Conservation (phyloP, 2,797 vertebrate species). For the Protonibea diacanthus region DNA sequence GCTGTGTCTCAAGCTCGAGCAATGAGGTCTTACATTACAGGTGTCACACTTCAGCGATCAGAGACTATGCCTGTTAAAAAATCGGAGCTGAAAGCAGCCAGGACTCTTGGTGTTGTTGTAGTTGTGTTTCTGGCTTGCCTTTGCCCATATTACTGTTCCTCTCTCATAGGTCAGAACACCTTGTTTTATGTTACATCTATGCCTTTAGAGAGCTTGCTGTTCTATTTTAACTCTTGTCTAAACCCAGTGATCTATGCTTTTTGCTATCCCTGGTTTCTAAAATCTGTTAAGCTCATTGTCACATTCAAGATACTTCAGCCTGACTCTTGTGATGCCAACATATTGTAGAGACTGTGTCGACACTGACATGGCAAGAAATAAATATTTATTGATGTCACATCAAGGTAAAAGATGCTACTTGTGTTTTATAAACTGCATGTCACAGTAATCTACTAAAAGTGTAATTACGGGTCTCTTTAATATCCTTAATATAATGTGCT, state of each 20-base stretch:
- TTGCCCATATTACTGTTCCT: slow-evolving; percentile 52
- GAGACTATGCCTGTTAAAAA: neutral
- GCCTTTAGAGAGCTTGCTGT: slow-evolving; percentile 23
- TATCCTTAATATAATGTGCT: no score
- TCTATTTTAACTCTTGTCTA: slow-evolving; percentile 63
- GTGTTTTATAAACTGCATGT: no score
- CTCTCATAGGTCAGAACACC: neutral
- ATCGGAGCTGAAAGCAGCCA: slow-evolving; percentile 34
- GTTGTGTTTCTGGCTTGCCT: slow-evolving; percentile 54
- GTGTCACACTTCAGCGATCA: neutral
- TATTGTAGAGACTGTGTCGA: slow-evolving; percentile 13
- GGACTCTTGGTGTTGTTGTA: neutral
- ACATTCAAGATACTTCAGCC: slow-evolving; percentile 27
- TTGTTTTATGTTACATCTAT: neutral
- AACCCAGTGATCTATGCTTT: slow-evolving; percentile 40
- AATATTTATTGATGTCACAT: no score
- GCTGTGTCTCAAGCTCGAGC: slow-evolving; percentile 17
- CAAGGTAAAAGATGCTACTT: no score
- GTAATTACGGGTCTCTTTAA: no score
- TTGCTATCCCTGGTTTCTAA: slow-evolving; percentile 51
- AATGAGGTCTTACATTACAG: neutral
- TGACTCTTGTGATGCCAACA: slow-evolving; percentile 8
- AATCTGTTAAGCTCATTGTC: slow-evolving; percentile 12
- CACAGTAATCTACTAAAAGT: no score
- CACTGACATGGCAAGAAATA: neutral